These are phyloP conservation scores for Globicephala melas DNA, from an alignment of 2,113 vertebrate genomes.

Conservation along the genomic window DNA sequence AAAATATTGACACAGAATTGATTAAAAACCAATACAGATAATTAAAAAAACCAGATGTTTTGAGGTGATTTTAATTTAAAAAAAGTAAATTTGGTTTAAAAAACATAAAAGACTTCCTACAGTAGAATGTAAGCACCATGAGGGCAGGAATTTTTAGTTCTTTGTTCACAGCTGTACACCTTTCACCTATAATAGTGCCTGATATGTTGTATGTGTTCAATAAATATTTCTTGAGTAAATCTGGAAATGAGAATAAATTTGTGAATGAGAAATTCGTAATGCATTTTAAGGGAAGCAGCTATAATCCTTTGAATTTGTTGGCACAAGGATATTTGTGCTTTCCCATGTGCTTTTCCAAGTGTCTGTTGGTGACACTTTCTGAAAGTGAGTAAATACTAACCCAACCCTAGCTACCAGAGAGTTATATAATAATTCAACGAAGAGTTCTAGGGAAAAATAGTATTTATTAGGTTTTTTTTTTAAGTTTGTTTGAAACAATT, in stretches of 20 bases:
- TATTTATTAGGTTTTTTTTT: neutral
- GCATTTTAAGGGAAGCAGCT: conserved; percentile 40
- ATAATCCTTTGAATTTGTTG: neutral
- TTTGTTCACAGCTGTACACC: neutral
- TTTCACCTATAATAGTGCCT: neutral
- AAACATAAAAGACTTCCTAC: neutral
- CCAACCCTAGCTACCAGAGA: neutral
- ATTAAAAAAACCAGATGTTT: neutral
- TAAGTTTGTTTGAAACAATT: neutral
- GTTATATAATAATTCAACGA: neutral
- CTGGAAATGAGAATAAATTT: conserved; percentile 1
- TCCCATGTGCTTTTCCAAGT: neutral
- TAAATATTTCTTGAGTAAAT: conserved; percentile 31
- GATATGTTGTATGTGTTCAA: neutral
- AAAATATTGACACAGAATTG: conserved; percentile 8
- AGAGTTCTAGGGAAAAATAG: neutral
- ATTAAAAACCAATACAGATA: conserved; percentile 3
- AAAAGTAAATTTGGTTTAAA: conserved; percentile 6
- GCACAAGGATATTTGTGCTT: neutral
- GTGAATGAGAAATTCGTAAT: conserved; percentile 40
- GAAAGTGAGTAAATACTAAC: conserved; percentile 17
- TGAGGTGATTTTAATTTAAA: neutral
- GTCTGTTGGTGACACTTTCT: conserved; percentile 3
- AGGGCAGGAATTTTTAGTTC: neutral
- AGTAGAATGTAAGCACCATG: neutral